Evolutionary conservation across 2,888 invertebrate species (phyloP), one percentile per base, ranked within the genome.

Genomic region (Lochmaea crataegi): DNA sequence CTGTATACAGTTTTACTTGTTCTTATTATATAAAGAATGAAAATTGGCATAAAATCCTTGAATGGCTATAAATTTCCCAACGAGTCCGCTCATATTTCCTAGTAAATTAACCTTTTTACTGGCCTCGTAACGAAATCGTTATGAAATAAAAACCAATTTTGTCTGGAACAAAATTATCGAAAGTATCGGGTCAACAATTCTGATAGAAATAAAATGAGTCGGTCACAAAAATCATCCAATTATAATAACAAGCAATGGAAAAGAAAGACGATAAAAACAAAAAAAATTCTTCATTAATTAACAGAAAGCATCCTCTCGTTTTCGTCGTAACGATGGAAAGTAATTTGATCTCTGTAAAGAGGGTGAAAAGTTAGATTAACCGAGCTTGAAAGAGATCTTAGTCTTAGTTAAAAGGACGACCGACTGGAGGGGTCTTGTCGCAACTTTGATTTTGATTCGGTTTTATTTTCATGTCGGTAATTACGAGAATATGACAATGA

Each of bases 311-410:
- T 63, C 61, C 42, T 65, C 71, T 68, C 68, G 68, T 68, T 68
- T 68, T 61, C 60, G 65, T 71, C 64, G 58, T 63, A 68, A 71
- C 67, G 74, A 71, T 74, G 73, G 71, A 71, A 75, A 74, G 73
- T 73, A 76, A 76, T 76, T 76, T 74, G 74, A 75, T 74, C 68
- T 64, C 72, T 70, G 60, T 73, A 73, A 76, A 75, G 72, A 75
- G 76, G 75, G 76, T 74, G 77, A 77, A 77, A 77, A 77, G 77
- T 77, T 76, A 75, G 76, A 76, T 75, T 75, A 77, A 76, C 75
- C 73, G 73, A 67, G 73, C 72, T 74, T 69, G 66, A 77, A 77
- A 77, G 73, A 75, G 77, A 76, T 75, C 77, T 76, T 72, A 65
- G 69, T 76, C 75, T 76, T 75, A 71, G 71, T 75, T 77, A 75